Evolutionary conservation across 2,113 vertebrate species (phyloP).

Genomic region (Amblyornis subalaris): DNA sequence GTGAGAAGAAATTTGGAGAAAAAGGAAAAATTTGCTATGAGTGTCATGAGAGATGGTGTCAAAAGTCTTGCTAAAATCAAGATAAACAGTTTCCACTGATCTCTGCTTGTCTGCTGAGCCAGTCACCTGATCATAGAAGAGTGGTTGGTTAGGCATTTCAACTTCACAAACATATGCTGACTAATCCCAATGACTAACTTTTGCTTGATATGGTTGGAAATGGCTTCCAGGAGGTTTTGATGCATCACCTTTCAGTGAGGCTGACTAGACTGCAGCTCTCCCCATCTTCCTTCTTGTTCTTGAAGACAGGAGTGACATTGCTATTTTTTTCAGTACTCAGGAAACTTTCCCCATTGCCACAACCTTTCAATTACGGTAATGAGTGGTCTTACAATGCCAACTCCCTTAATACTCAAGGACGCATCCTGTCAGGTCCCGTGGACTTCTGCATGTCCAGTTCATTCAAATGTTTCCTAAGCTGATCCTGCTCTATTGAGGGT

Average conservation of each 20-base stretch:
- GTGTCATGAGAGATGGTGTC: neutral
- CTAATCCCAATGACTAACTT: neutral
- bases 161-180: neutral
- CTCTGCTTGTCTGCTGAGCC: neutral
- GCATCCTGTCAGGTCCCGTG: neutral
- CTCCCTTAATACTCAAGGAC: neutral
- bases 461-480: neutral
- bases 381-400: neutral
- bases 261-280: neutral
- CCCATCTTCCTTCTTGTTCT: neutral
- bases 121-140: neutral
- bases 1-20: neutral
- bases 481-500: neutral
- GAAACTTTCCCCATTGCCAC: neutral
- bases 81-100: neutral
- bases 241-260: neutral
- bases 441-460: neutral
- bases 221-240: neutral
- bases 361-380: neutral
- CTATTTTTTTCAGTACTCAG: neutral
- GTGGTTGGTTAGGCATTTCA: neutral
- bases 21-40: neutral
- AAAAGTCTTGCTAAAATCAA: neutral
- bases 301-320: neutral
- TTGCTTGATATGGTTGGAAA: neutral